Evolutionary conservation across 2,113 vertebrate genomes (phyloP), one percentile per base, ranked within the genome.

Genomic region (Hoplias malabaricus): DNA sequence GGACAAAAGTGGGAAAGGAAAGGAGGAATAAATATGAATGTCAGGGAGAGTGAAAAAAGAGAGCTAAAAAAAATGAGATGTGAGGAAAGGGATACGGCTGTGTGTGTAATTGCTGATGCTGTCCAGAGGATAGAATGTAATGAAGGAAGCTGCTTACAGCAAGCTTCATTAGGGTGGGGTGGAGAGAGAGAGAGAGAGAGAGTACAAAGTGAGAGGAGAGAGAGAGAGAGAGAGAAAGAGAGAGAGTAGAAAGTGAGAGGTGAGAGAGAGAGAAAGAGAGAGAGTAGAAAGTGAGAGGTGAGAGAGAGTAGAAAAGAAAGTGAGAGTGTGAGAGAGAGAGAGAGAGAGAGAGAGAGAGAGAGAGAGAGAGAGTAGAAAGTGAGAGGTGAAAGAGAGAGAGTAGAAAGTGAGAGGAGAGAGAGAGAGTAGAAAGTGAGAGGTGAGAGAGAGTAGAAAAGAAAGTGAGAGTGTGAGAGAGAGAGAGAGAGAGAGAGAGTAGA

Each of bases 81-180:
- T 73, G 59, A 81, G 36, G 72, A 80, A 80, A 71, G 68, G 73
- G 36, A 65, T 9, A 53, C 42, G 43, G 31, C 46, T 83, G 54
- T 40, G 25, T 61, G 23, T 66, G 31, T 90, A 90, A 90, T 89
- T 89, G 89, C 87, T 85, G 86, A 88, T 89, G 73, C 82, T 79
- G 87, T 92, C 89, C 89, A 90, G 89, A 91, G 91, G 87, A 90
- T 91, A 91, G 89, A 86, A 89, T 89, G 88, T 90, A 89, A 91
- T 91, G 87, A 93, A 90, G 87, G 90, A 85, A 88, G 88, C 88
- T 89, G 89, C 88, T 90, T 89, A 90, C 83, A 85, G 88, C 85
- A 87, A 84, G 88, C 89, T 90, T 92, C 90, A 90, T 92, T 90
- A 88, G 84, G n/a, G n/a, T n/a, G n/a, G n/a, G 80, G 80, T 78